Base-by-base conservation (phyloP, 2,888 invertebrate genomes). In the Tiphia femorata region DNA sequence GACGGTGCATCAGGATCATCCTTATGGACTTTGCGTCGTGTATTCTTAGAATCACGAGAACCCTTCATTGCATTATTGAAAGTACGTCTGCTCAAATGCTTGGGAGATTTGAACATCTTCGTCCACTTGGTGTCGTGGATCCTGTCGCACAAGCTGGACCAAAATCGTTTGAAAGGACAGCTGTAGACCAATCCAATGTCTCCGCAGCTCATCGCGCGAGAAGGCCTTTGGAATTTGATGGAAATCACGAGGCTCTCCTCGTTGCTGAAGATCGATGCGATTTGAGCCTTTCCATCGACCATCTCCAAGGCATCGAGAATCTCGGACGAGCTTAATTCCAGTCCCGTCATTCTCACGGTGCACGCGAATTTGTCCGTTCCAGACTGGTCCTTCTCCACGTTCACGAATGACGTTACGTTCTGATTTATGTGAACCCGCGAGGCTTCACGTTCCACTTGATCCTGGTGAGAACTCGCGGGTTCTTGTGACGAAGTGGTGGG, bases 181-280 rank as follows among this genome's bases (percentile, higher is more conserved):
- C 17, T n/a, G 19, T 20, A 38, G 2, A 4, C 10, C 1, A 19
- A 5, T 2, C 19, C 33, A 1, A 33, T 4, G 19, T 38, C 19
- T 17, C 19, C 38, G 20, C 8, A n/a, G n/a, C n/a, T n/a, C n/a
- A n/a, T 33, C 12, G 12, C 3, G 33, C 33, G 33, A 33, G 5
- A 14, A 33, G n/a, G n/a, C n/a, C n/a, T n/a, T n/a, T 42, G 23
- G 6, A 62, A 55, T 5, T 46, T 58, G n/a, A 55, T 52, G 1
- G 57, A 44, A 7, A 62, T 47, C 3, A 62, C 42, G 2, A 35
- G 38, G 0, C 47, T 38, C 1, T 47, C 61, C 3, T 55, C 51
- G 3, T 44, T 55, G 0, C 27, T 49, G 3, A 46, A 6, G 4
- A 61, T 23, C 1, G 57, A 57, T 1, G 53, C 38, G 2, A 53